Base-by-base conservation (phyloP, 2,113 vertebrate species). In the Puntigrus tetrazona region DNA sequence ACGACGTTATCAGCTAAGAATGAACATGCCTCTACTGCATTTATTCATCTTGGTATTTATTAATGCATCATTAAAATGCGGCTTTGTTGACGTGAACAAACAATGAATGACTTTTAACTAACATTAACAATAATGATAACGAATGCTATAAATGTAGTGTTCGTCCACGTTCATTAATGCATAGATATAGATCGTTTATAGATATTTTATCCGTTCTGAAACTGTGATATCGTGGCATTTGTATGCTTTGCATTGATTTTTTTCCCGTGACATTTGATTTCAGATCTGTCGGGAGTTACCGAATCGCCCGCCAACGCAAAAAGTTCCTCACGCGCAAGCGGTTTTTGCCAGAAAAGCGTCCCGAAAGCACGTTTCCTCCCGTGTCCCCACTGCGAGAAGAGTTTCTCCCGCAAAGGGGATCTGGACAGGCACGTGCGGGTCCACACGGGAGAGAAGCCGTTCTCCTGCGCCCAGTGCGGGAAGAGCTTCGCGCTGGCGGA, bases 391-490 rank as follows among this genome's bases (percentile, higher is more conserved):
- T 70, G 67, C 41, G 34, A 34, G 3, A 70, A 70, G 67, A 70
- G 67, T 1, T 70, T 70, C 34, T 6, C 9, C 0, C 67, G 67
- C 13, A 36, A n/a, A 70, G 67, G 36, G 11, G 36, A 70, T 20
- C 36, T 70, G 9, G 4, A 11, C 4, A 70, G 67, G 41, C 67
- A 70, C 34, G 20, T 38, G 18, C 67, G 36, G 2, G 41, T 36
- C 67, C 67, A 70, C 67, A 70, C 22, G 4, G 67, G 67, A 70
- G 67, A 70, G 20, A 70, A 70, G 36, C 36, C 67, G 8, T 70
- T 70, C 34, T 13, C 36, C 0, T 70, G 67, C 22, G 10, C n/a
- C n/a, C n/a, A n/a, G n/a, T n/a, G n/a, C n/a, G n/a, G n/a, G n/a
- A n/a, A n/a, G n/a, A n/a, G n/a, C n/a, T n/a, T 65, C 61, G 27